These are phyloP conservation scores for Lagopus leucura DNA, from an alignment of 2,113 vertebrate genomes.

Conservation along the genomic window DNA sequence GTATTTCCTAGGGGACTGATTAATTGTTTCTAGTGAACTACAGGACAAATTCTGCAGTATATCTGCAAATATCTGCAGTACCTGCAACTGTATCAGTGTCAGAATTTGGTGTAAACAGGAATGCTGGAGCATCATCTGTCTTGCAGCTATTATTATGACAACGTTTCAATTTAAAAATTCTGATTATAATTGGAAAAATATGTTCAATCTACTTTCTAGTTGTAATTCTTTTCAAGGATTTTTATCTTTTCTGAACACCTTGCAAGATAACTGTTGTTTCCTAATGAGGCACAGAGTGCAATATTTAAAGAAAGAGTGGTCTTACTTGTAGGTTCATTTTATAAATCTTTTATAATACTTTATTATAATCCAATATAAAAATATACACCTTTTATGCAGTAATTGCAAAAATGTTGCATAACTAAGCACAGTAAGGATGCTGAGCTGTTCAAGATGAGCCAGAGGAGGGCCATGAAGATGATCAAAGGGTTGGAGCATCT, in stretches of 20 bases:
- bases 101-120: not conserved
- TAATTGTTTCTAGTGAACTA: not conserved
- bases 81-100: not conserved
- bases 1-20: not conserved
- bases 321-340: not conserved
- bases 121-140: not conserved
- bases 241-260: conserved; percentile 3
- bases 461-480: too few relatives aligned
- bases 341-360: not conserved
- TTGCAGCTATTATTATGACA: not conserved
- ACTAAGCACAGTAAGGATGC: too few relatives aligned
- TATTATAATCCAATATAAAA: not conserved
- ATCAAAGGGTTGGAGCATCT: too few relatives aligned
- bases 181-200: not conserved
- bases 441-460: too few relatives aligned
- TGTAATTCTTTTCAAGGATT: not conserved
- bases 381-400: not conserved
- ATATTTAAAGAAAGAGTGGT: not conserved
- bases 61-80: not conserved
- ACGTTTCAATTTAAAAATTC: not conserved
- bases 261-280: not conserved
- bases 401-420: not conserved
- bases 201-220: not conserved
- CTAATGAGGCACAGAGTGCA: not conserved
- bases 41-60: not conserved